Percentiles rank a stretch among this genome's conserved stretches.
Conservation (phyloP, 1,140 invertebrate genomes). For the Zophobas morio region DNA sequence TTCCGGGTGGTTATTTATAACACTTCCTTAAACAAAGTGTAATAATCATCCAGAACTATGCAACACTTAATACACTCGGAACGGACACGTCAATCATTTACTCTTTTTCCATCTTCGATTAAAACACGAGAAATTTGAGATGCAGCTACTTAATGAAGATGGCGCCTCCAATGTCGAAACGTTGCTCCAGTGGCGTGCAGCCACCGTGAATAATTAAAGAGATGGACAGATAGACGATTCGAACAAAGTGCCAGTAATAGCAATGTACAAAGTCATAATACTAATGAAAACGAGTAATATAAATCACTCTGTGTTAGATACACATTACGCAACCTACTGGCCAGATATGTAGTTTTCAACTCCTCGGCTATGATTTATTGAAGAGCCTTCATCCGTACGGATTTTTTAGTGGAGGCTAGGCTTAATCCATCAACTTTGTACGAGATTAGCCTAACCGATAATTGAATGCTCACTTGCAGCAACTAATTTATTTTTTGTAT, state of each 20-base stretch:
- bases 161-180: not conserved
- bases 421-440: conserved; percentile 13
- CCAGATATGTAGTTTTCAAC: conserved; percentile 37
- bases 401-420: conserved; percentile 17
- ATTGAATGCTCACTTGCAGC: not conserved
- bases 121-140: too few relatives aligned
- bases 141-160: not conserved
- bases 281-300: conserved; percentile 24
- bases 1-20: too few relatives aligned
- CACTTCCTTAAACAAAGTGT: too few relatives aligned
- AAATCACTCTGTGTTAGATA: conserved; percentile 19
- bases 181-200: not conserved
- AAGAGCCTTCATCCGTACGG: not conserved
- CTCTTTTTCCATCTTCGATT: too few relatives aligned
- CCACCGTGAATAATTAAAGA: not conserved
- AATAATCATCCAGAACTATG: too few relatives aligned
- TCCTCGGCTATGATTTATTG: conserved; percentile 30
- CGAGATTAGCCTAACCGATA: not conserved
- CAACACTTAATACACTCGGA: too few relatives aligned
- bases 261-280: conserved; percentile 19
- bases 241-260: conserved; percentile 16
- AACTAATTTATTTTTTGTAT: conserved; percentile 34
- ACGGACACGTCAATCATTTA: too few relatives aligned
- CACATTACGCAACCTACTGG: conserved; percentile 30
- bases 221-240: conserved; percentile 10